Conservation (phyloP, 2,113 vertebrate species). For the Pao palembangensis region DNA sequence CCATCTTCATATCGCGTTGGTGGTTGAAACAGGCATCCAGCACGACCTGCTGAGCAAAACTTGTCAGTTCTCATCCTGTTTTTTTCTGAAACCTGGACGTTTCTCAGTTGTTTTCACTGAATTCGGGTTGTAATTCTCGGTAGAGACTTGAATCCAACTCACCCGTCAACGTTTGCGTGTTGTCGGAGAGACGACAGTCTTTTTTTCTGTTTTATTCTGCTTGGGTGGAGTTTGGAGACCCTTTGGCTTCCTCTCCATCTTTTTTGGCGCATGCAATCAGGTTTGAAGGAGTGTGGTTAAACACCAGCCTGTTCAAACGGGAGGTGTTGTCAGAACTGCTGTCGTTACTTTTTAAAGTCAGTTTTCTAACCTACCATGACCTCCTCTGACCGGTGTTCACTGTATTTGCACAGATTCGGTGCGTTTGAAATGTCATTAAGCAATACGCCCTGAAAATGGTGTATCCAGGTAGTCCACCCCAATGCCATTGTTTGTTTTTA, state of each 20-base stretch:
- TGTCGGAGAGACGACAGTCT: slow-evolving; percentile 9
- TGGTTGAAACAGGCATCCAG: too few species aligned
- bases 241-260: slow-evolving; percentile 16
- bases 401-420: slow-evolving; percentile 72
- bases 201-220: slow-evolving; percentile 32
- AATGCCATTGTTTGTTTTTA: slow-evolving; percentile 47
- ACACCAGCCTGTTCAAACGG: slow-evolving; percentile 39
- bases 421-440: slow-evolving; percentile 73
- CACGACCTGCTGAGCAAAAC: too few species aligned
- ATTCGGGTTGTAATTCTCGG: slow-evolving; percentile 28
- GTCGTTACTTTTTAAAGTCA: slow-evolving; percentile 59
- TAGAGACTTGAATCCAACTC: slow-evolving; percentile 25
- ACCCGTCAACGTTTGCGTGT: slow-evolving; percentile 4
- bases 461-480: slow-evolving; percentile 66
- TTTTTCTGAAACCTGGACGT: too few species aligned
- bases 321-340: slow-evolving; percentile 46
- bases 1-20: too few species aligned
- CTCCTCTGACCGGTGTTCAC: slow-evolving; percentile 76
- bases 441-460: slow-evolving; percentile 71
- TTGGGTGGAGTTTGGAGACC: slow-evolving; percentile 38
- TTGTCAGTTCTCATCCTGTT: too few species aligned
- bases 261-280: slow-evolving; percentile 63
- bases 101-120: slow-evolving; percentile 11
- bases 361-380: slow-evolving; percentile 64
- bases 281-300: slow-evolving; percentile 42